phyloP scores from a whole-genome alignment of 1,140 invertebrate species.

The Campodea augens region DNA sequence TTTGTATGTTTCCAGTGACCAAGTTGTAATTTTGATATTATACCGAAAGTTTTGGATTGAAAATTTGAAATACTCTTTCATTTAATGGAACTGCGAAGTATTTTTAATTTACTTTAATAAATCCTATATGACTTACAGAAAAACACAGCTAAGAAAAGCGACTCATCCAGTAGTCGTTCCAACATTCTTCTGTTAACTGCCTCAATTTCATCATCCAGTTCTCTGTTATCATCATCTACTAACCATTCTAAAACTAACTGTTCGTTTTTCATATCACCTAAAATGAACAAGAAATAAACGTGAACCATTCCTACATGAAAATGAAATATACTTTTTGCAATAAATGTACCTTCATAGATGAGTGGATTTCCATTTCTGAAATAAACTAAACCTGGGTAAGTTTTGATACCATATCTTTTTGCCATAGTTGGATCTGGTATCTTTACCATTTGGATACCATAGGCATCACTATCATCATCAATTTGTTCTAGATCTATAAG shows the following conservation, averaged over 20 bases:
- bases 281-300: constrained; percentile 4
- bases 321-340: too few relatives aligned
- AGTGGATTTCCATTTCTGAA: constrained; percentile 86
- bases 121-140: constrained; percentile 51
- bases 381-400: constrained; percentile 79
- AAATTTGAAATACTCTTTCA: too few relatives aligned
- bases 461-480: constrained; percentile 82
- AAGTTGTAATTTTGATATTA: too few relatives aligned
- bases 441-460: constrained; percentile 85
- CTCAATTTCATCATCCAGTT: constrained; percentile 85
- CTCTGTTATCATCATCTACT: constrained; percentile 81
- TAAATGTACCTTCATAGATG: constrained; percentile 56
- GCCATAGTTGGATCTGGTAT: constrained; percentile 80
- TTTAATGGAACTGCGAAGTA: background rate
- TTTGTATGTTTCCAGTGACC: too few relatives aligned
- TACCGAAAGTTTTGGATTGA: too few relatives aligned
- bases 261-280: constrained; percentile 76
- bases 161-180: constrained; percentile 65
- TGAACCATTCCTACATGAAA: constrained; percentile 1
- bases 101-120: constrained; percentile 4
- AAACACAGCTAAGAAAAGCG: constrained; percentile 73
- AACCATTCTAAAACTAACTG: constrained; percentile 81
- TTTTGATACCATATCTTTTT: constrained; percentile 85
- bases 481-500: constrained; percentile 74
- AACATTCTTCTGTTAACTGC: constrained; percentile 79